phyloP scores from a whole-genome alignment of 2,797 vertebrate genomes.

The Phoeniculus purpureus region DNA sequence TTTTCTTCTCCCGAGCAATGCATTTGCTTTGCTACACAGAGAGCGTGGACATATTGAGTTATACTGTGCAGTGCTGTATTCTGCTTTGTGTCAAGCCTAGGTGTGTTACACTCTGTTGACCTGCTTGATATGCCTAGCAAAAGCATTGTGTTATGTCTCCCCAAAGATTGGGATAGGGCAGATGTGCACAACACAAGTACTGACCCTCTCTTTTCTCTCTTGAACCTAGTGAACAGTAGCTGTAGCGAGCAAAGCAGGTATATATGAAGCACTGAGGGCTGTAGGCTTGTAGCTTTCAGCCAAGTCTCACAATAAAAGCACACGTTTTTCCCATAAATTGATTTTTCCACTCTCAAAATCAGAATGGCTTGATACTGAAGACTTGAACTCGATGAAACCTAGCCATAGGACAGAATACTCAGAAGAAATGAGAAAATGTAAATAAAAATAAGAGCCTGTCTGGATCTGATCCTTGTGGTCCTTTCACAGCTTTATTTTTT shows the following conservation, averaged over 20 bases:
- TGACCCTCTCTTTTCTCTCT: background rate
- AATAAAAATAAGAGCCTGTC: background rate
- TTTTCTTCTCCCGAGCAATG: background rate
- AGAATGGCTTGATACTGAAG: background rate
- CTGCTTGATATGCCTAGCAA: background rate
- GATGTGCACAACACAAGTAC: background rate
- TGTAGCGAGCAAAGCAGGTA: background rate
- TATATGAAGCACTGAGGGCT: background rate
- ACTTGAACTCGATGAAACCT: background rate
- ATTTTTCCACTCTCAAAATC: background rate
- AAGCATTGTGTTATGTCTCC: background rate
- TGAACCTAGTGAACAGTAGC: background rate
- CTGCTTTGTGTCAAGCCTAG: background rate
- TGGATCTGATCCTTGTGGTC: fast-evolving
- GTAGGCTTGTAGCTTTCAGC: background rate
- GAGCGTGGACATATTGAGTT: background rate
- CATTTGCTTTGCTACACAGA: background rate
- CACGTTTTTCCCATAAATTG: background rate
- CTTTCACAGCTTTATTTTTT: background rate
- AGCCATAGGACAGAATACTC: background rate
- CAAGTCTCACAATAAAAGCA: background rate
- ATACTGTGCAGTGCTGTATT: background rate
- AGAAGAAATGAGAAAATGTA: background rate
- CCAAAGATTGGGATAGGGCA: background rate
- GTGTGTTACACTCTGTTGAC: background rate